Evolutionary conservation across 2,797 vertebrate species (phyloP).

Genomic region (Pelochelys cantorii): DNA sequence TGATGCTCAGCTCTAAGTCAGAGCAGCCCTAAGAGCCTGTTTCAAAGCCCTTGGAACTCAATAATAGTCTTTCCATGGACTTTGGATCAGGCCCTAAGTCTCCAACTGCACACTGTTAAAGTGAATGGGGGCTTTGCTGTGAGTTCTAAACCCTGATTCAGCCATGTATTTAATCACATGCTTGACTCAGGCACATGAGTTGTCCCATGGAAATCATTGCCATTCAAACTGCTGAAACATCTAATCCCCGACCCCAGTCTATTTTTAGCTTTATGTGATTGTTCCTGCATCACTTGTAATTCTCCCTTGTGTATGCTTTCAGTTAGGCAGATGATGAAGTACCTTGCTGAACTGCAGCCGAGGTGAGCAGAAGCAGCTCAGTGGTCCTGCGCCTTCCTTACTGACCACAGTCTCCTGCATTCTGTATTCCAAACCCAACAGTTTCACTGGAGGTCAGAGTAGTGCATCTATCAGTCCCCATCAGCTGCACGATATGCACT

Average conservation of each 20-base stretch:
- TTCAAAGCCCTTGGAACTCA: background rate
- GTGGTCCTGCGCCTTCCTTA: background rate
- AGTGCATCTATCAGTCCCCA: slow-evolving; percentile 1
- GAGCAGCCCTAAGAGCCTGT: background rate
- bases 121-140: background rate
- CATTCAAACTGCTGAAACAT: slow-evolving; percentile 1
- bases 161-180: background rate
- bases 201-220: background rate
- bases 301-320: background rate
- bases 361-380: background rate
- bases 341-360: background rate
- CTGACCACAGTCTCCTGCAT: accelerated
- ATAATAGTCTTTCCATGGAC: background rate
- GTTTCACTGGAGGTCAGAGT: slow-evolving; percentile 16
- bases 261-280: background rate
- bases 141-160: background rate
- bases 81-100: background rate
- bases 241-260: accelerated
- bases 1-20: background rate
- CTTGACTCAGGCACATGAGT: background rate
- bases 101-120: background rate
- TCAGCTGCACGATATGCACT: slow-evolving; percentile 20
- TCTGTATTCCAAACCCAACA: slow-evolving; percentile 6
- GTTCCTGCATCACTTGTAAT: background rate
- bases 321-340: background rate